phyloP scores from a whole-genome alignment of 2,888 invertebrate species.

The Zygothrica quintamaculata region DNA sequence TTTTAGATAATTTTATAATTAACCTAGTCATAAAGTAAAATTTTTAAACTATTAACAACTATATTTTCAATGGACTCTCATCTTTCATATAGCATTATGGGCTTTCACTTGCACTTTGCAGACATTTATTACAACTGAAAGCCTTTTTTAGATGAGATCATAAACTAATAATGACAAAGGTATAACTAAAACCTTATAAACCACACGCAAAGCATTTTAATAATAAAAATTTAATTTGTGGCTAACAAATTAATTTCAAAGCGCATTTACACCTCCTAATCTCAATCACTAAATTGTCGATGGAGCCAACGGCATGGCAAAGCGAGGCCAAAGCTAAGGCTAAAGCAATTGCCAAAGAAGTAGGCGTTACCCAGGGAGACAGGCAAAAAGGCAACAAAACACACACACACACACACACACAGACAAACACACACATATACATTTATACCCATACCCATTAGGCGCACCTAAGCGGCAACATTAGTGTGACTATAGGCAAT shows the following conservation, averaged over 20 bases:
- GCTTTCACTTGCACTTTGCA: too few species aligned
- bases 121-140: too few species aligned
- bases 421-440: too few species aligned
- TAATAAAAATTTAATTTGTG: conserved; percentile 80
- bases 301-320: conserved; percentile 51
- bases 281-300: conserved; percentile 76
- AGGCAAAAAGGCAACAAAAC: conserved; percentile 15
- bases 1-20: too few species aligned
- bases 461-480: conserved; percentile 78
- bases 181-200: conserved; percentile 34
- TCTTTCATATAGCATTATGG: too few species aligned
- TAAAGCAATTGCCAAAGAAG: conserved; percentile 56
- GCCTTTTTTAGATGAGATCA: conserved; percentile 1
- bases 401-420: conserved; percentile 16
- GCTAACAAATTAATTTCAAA: conserved; percentile 78
- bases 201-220: conserved; percentile 74
- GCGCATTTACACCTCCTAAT: conserved; percentile 81
- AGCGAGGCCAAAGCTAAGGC: conserved; percentile 25
- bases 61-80: too few species aligned
- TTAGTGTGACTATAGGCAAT: conserved; percentile 55
- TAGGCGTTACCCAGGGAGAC: conserved; percentile 55
- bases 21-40: too few species aligned
- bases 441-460: conserved; percentile 49
- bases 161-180: conserved; percentile 7
- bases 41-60: too few species aligned